A percentile compares a stretch with the other conserved stretches of the same genome.
These are phyloP conservation scores for Sprattus sprattus DNA, from an alignment of 2,113 vertebrate genomes.

Conservation along the genomic window DNA sequence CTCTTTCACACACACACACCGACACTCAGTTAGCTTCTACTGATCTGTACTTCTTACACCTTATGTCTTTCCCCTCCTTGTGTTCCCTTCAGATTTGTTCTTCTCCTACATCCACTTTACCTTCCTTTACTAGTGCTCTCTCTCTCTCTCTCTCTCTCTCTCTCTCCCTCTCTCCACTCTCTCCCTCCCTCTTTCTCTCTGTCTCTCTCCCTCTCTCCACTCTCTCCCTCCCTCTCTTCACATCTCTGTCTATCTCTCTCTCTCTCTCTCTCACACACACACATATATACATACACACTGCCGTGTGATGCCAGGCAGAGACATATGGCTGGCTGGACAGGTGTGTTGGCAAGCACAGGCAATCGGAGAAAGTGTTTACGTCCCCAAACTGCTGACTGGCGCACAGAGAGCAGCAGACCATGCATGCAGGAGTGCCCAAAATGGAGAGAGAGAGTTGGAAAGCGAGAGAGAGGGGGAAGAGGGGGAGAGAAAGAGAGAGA, in stretches of 20 bases:
- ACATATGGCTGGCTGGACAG: conserved; percentile 57
- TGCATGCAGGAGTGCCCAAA: background rate
- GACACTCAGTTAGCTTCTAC: background rate
- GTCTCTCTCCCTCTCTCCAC: background rate
- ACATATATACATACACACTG: background rate
- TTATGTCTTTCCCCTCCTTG: too few relatives aligned
- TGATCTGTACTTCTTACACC: too few relatives aligned
- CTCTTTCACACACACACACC: background rate
- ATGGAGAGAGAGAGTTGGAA: background rate
- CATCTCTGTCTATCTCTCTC: too few relatives aligned
- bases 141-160: too few relatives aligned
- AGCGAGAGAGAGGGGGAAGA: too few relatives aligned
- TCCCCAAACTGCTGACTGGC: conserved; percentile 61
- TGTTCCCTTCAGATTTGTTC: too few relatives aligned
- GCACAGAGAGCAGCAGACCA: background rate
- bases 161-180: background rate
- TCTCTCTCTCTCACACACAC: background rate
- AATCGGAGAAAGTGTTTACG: conserved; percentile 63
- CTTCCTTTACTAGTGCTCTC: background rate
- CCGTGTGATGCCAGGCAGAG: conserved; percentile 31
- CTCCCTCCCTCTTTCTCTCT: background rate
- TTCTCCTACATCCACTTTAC: too few relatives aligned
- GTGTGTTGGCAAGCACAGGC: conserved; percentile 61
- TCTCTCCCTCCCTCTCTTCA: background rate
- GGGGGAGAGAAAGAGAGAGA: background rate